These are phyloP conservation scores for Dasyornis broadbenti DNA, from an alignment of 2,113 vertebrate genomes.

Conservation along the genomic window DNA sequence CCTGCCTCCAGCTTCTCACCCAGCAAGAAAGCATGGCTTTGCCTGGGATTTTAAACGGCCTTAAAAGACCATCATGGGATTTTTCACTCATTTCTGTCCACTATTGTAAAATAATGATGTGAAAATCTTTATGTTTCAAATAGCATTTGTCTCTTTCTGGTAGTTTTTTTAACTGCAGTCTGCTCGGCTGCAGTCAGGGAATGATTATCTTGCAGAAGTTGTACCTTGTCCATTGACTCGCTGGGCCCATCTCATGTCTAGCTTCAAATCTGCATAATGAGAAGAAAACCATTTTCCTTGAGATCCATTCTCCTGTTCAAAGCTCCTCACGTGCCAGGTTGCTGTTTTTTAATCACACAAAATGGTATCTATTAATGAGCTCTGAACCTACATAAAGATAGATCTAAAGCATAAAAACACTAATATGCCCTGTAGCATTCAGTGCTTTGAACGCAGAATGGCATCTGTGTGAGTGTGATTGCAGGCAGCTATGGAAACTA, in stretches of 20 bases:
- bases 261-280: not conserved
- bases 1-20: not conserved
- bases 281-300: slow-evolving; percentile 7
- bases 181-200: not conserved
- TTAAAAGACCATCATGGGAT: not conserved
- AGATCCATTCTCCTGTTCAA: slow-evolving; percentile 20
- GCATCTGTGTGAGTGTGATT: slow-evolving; percentile 37
- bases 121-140: not conserved
- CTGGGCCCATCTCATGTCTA: not conserved
- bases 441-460: slow-evolving; percentile 47
- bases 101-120: not conserved
- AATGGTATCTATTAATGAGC: slow-evolving; percentile 61
- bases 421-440: slow-evolving; percentile 33
- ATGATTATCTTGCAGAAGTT: not conserved
- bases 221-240: not conserved
- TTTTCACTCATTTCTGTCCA: not conserved
- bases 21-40: not conserved
- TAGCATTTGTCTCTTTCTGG: not conserved
- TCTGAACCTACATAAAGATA: slow-evolving; percentile 53
- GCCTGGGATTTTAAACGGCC: not conserved
- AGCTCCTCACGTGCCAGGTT: slow-evolving; percentile 6
- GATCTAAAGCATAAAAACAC: slow-evolving; percentile 38
- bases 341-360: slow-evolving; percentile 52
- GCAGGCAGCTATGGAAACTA: slow-evolving; percentile 44
- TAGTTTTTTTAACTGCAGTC: not conserved